These are phyloP conservation scores for Lophochroa leadbeateri DNA, from an alignment of 2,113 vertebrate genomes.

Conservation along the genomic window DNA sequence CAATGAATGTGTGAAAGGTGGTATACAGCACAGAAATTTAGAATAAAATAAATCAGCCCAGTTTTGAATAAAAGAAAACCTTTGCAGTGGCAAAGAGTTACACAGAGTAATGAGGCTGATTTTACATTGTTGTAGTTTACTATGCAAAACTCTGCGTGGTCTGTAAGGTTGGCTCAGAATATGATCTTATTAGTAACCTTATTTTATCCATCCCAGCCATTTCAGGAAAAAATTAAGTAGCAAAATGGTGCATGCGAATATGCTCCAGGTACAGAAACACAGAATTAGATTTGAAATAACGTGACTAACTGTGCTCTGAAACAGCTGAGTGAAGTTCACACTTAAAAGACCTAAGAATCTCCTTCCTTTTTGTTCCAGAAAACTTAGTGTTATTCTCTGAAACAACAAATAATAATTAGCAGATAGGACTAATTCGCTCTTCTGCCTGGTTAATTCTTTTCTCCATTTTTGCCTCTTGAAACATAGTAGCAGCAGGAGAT, in stretches of 20 bases:
- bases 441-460: background rate
- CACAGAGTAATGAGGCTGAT: background rate
- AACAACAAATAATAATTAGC: background rate
- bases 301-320: background rate
- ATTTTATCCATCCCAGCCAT: background rate
- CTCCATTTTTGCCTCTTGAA: background rate
- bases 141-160: accelerated
- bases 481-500: background rate
- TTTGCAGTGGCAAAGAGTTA: background rate
- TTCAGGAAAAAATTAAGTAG: background rate
- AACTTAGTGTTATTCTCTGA: background rate
- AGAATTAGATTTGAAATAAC: background rate
- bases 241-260: accelerated
- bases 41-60: background rate
- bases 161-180: background rate
- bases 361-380: background rate
- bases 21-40: background rate
- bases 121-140: accelerated
- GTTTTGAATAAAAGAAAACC: background rate
- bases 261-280: background rate
- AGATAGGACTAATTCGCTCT: background rate
- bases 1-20: background rate
- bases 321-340: background rate
- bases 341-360: background rate
- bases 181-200: background rate